Evolutionary conservation across 2,888 invertebrate genomes (phyloP).

Genomic region (Prosapia bicincta): DNA sequence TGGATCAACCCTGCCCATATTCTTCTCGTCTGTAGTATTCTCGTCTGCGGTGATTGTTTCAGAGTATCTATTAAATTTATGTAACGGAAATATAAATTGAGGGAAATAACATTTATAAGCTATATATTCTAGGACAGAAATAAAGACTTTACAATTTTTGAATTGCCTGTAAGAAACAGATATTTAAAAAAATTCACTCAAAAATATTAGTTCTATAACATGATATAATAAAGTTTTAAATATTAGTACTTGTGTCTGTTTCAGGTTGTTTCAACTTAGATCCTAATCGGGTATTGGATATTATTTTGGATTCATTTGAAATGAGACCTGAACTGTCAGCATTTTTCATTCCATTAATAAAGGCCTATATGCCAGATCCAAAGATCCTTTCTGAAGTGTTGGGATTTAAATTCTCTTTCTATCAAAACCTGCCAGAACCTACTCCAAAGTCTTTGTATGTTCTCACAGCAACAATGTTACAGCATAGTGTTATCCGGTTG

Average conservation of each 20-base stretch:
- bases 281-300: conserved; percentile 94
- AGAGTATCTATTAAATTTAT: too few species aligned
- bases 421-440: conserved; percentile 59
- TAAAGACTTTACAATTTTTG: too few species aligned
- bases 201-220: too few species aligned
- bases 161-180: too few species aligned
- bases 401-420: conserved; percentile 82
- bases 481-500: conserved; percentile 79
- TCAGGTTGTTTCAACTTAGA: conserved; percentile 98
- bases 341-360: conserved; percentile 82
- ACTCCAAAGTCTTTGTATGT: conserved; percentile 84
- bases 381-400: conserved; percentile 90
- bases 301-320: conserved; percentile 96
- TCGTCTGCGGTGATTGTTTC: too few species aligned
- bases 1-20: too few species aligned
- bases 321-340: conserved; percentile 68
- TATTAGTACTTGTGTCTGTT: conserved; percentile 42
- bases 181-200: too few species aligned
- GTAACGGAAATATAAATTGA: too few species aligned
- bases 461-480: conserved; percentile 85
- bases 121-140: too few species aligned
- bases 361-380: conserved; percentile 84
- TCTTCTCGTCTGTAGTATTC: too few species aligned
- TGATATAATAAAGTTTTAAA: too few species aligned
- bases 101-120: too few species aligned